These are phyloP conservation scores for Platycercus adscitus DNA, from an alignment of 2,113 vertebrate species.

Conservation along the genomic window DNA sequence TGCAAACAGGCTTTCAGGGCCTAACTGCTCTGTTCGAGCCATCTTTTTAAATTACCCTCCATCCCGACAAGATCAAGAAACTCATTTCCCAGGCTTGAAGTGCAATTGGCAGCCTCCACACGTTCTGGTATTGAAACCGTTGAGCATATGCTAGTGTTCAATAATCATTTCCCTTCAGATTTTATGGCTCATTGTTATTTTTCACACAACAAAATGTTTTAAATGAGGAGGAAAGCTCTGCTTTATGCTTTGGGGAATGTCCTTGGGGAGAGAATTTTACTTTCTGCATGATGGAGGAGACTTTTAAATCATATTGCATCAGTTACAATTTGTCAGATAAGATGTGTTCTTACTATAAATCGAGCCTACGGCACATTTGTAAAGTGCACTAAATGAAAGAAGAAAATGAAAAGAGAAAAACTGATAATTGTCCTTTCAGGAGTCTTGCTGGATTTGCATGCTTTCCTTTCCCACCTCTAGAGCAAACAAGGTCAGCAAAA, in stretches of 20 bases:
- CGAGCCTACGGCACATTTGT: background rate
- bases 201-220: constrained; percentile 35
- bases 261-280: background rate
- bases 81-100: background rate
- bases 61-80: background rate
- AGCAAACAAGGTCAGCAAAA: background rate
- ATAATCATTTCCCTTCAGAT: constrained; percentile 10
- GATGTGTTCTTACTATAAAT: background rate
- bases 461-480: background rate
- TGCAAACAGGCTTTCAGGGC: background rate
- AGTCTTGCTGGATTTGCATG: background rate
- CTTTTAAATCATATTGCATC: constrained; percentile 8
- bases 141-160: constrained; percentile 26
- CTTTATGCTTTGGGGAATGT: constrained; percentile 7
- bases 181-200: constrained; percentile 40
- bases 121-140: background rate
- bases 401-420: too few species aligned
- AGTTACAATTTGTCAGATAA: background rate
- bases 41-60: background rate
- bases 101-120: background rate
- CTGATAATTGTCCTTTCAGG: background rate
- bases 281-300: background rate
- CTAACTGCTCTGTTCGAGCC: background rate
- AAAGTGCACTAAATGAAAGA: background rate
- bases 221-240: constrained; percentile 1